phyloP scores from a whole-genome alignment of 2,797 vertebrate genomes.

The Pangasius djambal region DNA sequence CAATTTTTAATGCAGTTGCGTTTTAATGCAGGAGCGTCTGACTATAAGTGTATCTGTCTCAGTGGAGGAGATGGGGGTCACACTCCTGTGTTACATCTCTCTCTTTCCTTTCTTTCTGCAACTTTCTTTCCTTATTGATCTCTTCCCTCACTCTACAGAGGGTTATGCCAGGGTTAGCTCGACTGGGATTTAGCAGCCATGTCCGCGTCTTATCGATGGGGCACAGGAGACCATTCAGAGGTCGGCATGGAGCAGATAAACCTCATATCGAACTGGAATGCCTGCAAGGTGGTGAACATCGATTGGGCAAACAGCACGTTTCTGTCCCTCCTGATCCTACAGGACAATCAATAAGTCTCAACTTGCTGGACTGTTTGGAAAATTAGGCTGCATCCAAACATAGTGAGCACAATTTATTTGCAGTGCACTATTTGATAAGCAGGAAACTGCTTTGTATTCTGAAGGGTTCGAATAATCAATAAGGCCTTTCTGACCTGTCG shows the following conservation, averaged over 20 bases:
- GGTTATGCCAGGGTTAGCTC: slow-evolving; percentile 30
- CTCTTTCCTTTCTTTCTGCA: slow-evolving; percentile 30
- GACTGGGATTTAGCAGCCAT: slow-evolving; percentile 24
- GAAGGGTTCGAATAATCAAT: slow-evolving; percentile 65
- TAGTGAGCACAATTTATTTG: background rate
- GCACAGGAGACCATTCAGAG: slow-evolving; percentile 47
- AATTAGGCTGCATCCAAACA: slow-evolving; percentile 12
- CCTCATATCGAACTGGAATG: slow-evolving; percentile 68
- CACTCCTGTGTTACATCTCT: slow-evolving; percentile 1
- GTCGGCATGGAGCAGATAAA: slow-evolving; percentile 62
- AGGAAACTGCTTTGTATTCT: slow-evolving; percentile 49
- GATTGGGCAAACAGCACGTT: slow-evolving; percentile 70
- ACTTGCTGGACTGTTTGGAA: slow-evolving; percentile 20
- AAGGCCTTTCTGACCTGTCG: slow-evolving; percentile 10
- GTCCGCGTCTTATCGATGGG: slow-evolving; percentile 51
- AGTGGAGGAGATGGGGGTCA: slow-evolving; percentile 19
- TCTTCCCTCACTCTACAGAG: slow-evolving; percentile 3
- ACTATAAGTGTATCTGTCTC: slow-evolving; percentile 13
- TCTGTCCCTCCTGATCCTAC: slow-evolving; percentile 61
- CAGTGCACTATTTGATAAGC: slow-evolving; percentile 1
- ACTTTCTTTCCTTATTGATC: slow-evolving; percentile 41
- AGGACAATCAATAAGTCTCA: slow-evolving; percentile 64
- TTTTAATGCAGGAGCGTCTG: background rate
- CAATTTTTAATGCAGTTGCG: background rate
- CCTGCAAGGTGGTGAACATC: slow-evolving; percentile 63